Percentiles rank a stretch among this genome's conserved stretches.
phyloP scores from a whole-genome alignment of 2,797 vertebrate species.

The Hylomyscus alleni region DNA sequence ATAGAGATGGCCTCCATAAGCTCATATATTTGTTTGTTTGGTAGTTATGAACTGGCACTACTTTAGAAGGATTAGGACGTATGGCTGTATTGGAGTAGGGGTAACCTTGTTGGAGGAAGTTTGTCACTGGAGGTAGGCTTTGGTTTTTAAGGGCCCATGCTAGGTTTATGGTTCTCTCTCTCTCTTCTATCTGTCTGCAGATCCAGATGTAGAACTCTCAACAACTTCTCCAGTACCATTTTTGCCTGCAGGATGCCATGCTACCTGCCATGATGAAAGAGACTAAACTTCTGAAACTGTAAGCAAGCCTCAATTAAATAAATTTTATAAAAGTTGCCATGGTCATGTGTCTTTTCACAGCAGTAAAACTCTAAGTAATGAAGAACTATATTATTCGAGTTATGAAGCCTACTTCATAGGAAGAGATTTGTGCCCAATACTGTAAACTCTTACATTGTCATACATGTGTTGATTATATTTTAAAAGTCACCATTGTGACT shows the following conservation, averaged over 20 bases:
- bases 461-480: not conserved
- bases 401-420: not conserved
- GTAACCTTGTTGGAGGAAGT: not conserved
- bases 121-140: not conserved
- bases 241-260: not conserved
- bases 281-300: not conserved
- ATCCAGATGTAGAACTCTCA: not conserved
- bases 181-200: not conserved
- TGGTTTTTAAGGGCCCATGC: not conserved
- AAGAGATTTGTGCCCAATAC: not conserved
- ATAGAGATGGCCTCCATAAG: not conserved
- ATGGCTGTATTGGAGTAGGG: not conserved
- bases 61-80: not conserved
- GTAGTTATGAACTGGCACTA: not conserved
- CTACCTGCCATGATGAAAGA: not conserved
- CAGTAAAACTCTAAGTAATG: not conserved
- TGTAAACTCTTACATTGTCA: not conserved
- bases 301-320: not conserved
- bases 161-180: not conserved
- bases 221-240: not conserved
- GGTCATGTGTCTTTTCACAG: not conserved
- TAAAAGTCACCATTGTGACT: slow-evolving; percentile 17
- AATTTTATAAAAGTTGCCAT: not conserved
- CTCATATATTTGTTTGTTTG: not conserved
- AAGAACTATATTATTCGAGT: not conserved